Conservation (phyloP, 2,797 vertebrate species). For the Anolis apletophallus region DNA sequence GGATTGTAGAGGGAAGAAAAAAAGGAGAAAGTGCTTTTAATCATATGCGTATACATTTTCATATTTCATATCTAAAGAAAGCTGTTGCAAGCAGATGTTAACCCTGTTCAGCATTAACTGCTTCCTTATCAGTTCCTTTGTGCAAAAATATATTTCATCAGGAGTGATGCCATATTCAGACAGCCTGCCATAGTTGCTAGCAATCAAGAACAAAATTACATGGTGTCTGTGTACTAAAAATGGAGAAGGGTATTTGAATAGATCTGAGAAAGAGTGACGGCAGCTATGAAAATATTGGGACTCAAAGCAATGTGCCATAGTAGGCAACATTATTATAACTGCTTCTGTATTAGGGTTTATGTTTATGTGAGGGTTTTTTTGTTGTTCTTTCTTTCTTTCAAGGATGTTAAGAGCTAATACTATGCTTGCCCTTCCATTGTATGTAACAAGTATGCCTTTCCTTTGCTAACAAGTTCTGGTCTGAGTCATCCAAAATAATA, state of each 20-base stretch:
- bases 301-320: background rate
- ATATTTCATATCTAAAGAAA: slow-evolving; percentile 28
- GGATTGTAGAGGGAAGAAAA: background rate
- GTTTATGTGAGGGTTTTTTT: background rate
- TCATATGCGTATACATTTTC: background rate
- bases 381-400: too few relatives aligned
- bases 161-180: background rate
- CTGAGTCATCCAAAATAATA: slow-evolving; percentile 17
- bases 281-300: background rate
- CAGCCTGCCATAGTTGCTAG: background rate
- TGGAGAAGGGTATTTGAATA: background rate
- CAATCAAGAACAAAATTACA: background rate
- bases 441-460: slow-evolving; percentile 35
- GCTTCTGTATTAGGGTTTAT: background rate
- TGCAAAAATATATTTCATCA: slow-evolving; percentile 28
- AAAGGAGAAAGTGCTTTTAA: slow-evolving; percentile 13
- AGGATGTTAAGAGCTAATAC: too few relatives aligned
- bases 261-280: background rate
- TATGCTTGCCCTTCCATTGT: background rate
- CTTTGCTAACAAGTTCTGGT: slow-evolving; percentile 27
- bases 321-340: background rate
- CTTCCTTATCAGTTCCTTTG: slow-evolving; percentile 38
- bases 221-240: background rate
- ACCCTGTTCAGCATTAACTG: slow-evolving; percentile 37
- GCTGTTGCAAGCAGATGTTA: slow-evolving; percentile 1